Evolutionary conservation across 2,888 invertebrate genomes (phyloP), one percentile per base, ranked within the genome.

Genomic region (Psylliodes chrysocephalus): DNA sequence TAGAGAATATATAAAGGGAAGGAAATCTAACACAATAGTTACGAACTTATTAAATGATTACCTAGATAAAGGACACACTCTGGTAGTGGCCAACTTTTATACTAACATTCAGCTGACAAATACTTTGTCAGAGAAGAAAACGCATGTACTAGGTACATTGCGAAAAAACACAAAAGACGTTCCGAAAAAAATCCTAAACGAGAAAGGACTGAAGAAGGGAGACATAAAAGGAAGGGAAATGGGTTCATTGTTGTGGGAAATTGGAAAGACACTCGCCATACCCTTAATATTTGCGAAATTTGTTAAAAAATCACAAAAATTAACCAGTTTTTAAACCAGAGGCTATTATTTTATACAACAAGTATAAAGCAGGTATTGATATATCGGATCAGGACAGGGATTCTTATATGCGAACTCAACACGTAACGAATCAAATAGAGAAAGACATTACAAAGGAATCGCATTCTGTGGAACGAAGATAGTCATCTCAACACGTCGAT

Each of bases 321-420:
- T 12, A 40, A 40, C 8, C 38, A 40, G 8, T 40, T 40, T 15
- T 15, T 40, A 66, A 62, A 55, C 66, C 69, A n/a, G 38, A 46
- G 12, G 49, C 51, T 19, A 25, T 66, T n/a, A 49, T 46, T 30
- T 53, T 49, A 19, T 66, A 66, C 33, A 66, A 66, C 30, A 46
- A 46, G 30, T 49, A 40, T 6, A 64, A 67, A 46, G 61, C 53
- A 56, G 61, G 55, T 10, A 47, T 67, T 6, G 59, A 61, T 28
- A 10, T 54, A 1, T 61, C 53, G 19, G 66, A 68, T 40, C 64
- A 66, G 44, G 66, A 64, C 60, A 35, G 65, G 18, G 15, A 14
- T n/a, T n/a, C n/a, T n/a, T n/a, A n/a, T n/a, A n/a, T n/a, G n/a
- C n/a, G n/a, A n/a, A n/a, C n/a, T n/a, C n/a, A n/a, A n/a, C n/a